Evolutionary conservation across 2,113 vertebrate species (phyloP), one percentile per base, ranked within the genome.

Genomic region (Gymnocephalus cernua): DNA sequence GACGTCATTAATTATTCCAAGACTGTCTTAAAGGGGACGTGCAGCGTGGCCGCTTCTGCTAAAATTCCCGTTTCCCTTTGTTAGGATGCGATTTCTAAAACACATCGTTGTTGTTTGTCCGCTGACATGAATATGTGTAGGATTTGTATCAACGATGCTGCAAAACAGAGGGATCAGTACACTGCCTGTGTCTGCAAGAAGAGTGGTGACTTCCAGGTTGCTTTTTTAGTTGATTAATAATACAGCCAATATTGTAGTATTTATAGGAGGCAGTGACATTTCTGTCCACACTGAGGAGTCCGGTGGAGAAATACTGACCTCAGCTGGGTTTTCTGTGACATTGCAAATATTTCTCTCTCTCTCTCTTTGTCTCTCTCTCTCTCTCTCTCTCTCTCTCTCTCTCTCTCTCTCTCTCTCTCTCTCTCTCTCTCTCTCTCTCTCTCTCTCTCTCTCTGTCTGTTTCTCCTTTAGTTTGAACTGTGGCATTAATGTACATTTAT

Each of bases 1-100:
- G 85, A 91, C 92, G 93, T 94, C 94, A 95, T 91, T 83, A 87
- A 89, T 92, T 88, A 93, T 91, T 90, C 88, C 89, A 27, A 79
- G 80, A 74, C 77, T 72, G 47, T 14, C 85, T 93, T 94, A 94
- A 94, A 94, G 93, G 91, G 78, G 81, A 51, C 92, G 90, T 2
- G 21, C 41, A 8, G 19, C 18, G 5, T 7, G 35, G 27, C 11
- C 1, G 19, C 56, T 19, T 18, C 44, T 72, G 29, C 64, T 29
- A 38, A 1, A 45, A 2, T 66, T 61, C 66, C 38, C 2, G 57
- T 35, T 70, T 12, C 32, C 44, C 72, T 83, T 89, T 85, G 86
- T 89, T 69, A 18, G 32, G 65, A 44, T 25, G 48, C 3, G 27
- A 50, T 1, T 54, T 50, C 38, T 41, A 48, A 73, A 70, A 0